These are phyloP conservation scores for Copidosoma aretas DNA, from an alignment of 2,888 invertebrate species.

Conservation along the genomic window DNA sequence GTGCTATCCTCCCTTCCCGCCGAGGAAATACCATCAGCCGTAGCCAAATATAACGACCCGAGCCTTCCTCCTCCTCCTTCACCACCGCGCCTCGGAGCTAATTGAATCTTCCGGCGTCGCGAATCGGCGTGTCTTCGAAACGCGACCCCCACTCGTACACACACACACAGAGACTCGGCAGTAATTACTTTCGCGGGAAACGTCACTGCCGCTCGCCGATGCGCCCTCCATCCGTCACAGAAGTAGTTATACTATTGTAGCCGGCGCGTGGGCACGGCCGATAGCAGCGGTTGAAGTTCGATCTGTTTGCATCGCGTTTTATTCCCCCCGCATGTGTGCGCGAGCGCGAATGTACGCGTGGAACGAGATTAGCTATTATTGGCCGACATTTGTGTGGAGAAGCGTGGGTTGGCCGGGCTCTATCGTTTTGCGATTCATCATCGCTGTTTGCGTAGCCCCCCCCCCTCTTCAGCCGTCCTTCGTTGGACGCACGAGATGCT, in stretches of 20 bases:
- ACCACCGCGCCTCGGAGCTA: not conserved
- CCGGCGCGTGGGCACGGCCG: not conserved
- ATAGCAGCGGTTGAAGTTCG: no score
- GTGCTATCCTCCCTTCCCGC: not conserved
- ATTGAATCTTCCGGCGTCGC: conserved; percentile 16
- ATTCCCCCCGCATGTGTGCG: not conserved
- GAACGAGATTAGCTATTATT: no score
- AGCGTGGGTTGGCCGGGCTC: not conserved
- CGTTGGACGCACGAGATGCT: not conserved
- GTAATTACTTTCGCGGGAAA: no score
- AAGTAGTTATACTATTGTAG: no score
- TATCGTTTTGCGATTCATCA: not conserved
- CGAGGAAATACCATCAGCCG: not conserved
- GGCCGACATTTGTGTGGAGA: no score
- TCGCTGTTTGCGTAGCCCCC: not conserved
- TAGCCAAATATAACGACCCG: not conserved
- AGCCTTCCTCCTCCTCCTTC: not conserved
- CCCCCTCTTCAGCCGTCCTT: not conserved
- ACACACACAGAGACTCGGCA: no score
- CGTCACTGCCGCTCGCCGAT: no score
- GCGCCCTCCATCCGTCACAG: no score
- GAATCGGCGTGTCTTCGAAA: not conserved
- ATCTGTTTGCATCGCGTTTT: not conserved
- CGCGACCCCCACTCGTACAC: not conserved
- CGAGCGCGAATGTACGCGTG: no score